These are phyloP conservation scores for Agelaius phoeniceus DNA, from an alignment of 2,113 vertebrate genomes.

Conservation along the genomic window DNA sequence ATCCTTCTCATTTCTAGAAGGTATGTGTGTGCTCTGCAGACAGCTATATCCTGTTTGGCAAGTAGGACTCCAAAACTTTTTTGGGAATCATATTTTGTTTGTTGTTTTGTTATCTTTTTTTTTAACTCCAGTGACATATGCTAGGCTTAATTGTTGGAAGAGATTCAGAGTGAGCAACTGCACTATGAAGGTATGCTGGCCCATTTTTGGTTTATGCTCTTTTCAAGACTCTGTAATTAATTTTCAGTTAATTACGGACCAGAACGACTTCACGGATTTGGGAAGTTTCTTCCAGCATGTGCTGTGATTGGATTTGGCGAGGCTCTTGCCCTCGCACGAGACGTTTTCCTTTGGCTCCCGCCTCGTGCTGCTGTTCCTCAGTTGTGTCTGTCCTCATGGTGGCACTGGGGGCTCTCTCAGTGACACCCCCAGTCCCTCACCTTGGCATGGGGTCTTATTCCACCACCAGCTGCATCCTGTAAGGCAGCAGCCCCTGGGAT, in stretches of 20 bases:
- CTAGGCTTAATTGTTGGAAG: slow-evolving; percentile 63
- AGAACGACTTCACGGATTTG: neutral
- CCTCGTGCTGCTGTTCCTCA: neutral
- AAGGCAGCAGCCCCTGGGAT: neutral
- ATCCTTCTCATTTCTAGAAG: neutral
- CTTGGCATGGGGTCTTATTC: neutral
- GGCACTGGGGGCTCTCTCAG: accelerated
- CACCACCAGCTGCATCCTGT: neutral
- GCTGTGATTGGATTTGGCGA: neutral
- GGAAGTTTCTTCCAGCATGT: slow-evolving; percentile 3
- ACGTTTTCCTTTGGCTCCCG: neutral
- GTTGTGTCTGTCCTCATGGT: neutral
- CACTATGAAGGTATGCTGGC: slow-evolving; percentile 53
- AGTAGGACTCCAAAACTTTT: slow-evolving; percentile 8
- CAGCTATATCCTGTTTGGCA: neutral
- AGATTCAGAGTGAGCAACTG: slow-evolving; percentile 64
- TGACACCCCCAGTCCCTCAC: neutral
- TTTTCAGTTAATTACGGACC: slow-evolving; percentile 48
- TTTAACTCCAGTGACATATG: slow-evolving; percentile 33
- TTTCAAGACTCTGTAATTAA: slow-evolving; percentile 53
- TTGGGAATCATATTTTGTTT: neutral
- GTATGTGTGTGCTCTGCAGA: neutral
- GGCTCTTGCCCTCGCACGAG: neutral
- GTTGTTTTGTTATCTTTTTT: neutral
- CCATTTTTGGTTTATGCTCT: slow-evolving; percentile 56